phyloP scores from a whole-genome alignment of 2,888 invertebrate genomes.

The Noctua comes region DNA sequence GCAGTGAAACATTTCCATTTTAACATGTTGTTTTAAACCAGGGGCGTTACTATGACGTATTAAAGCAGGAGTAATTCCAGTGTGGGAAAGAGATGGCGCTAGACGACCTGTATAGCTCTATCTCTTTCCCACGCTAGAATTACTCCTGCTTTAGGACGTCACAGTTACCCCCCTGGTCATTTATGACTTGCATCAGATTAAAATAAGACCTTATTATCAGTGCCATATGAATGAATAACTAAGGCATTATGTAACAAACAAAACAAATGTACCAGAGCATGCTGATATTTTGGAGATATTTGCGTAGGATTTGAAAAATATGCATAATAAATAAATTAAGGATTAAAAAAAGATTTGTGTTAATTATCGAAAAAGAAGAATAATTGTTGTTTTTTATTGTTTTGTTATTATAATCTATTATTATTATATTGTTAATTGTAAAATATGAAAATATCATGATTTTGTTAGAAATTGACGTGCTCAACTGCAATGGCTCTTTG shows the following conservation, averaged over 20 bases:
- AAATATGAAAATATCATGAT: neutral
- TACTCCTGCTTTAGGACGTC: no score
- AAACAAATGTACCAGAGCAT: neutral
- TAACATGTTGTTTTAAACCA: neutral
- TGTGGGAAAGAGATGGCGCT: no score
- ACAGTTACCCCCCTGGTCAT: neutral
- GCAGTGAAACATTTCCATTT: neutral
- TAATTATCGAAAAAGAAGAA: neutral
- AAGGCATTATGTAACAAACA: neutral
- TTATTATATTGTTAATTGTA: neutral
- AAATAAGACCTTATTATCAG: neutral
- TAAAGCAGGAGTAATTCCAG: no score
- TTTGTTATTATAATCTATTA: constrained; percentile 35
- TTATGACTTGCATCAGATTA: constrained; percentile 7
- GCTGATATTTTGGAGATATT: neutral
- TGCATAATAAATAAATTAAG: neutral
- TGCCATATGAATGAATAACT: constrained; percentile 12
- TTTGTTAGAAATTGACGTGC: constrained; percentile 20
- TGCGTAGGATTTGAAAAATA: neutral
- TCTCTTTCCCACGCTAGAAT: no score
- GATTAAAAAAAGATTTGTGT: neutral
- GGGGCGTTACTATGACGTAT: no score
- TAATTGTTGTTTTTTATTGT: constrained; percentile 17
- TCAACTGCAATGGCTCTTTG: constrained; percentile 19
- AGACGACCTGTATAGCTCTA: no score